Base-by-base conservation (phyloP, 1,140 invertebrate species). In the Semibalanus balanoides region DNA sequence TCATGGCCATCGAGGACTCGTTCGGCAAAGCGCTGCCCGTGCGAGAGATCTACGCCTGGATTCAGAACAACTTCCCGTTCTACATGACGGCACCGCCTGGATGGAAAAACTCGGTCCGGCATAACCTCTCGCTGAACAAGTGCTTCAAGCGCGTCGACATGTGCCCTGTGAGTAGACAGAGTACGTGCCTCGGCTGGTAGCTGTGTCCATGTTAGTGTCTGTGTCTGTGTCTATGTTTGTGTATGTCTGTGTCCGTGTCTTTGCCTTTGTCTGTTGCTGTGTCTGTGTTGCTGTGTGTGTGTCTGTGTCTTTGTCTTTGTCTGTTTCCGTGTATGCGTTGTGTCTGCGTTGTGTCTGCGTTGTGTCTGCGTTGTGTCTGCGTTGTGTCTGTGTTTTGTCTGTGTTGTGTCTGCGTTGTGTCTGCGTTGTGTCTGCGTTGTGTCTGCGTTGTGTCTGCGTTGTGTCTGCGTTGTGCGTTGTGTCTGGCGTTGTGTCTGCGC, bases 31-130 rank as follows among this genome's bases (percentile, higher is more conserved):
- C 94, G 11, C 82, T 97, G 76, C 94, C 95, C 0, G 95, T 98
- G 0, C 96, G 96, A 82, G 96, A 98, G 83, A 97, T 98, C 79
- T 98, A 98, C 82, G 90, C 94, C n/a, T 98, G 96, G 96, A 98
- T 98, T 78, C 86, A 96, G 79, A 86, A 86, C 27, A 80, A 86
- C 40, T 88, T 88, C 80, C 87, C 87, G 25, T 88, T 86, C 81
- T 88, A 87, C 79, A 84, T 85, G 76, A 86, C 87, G 74, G 88
- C 87, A 79, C 87, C 88, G 77, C 87, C 88, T 82, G 88, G 88
- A 29, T 89, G 89, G 88, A 89, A 89, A 81, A 89, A 89, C 81
- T 87, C 86, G 11, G 90, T 89, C 73, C 83, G 88, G 30, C 88
- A 89, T 81, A 89, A 88, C 80, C 82, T 89, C 14, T 85, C 84